These are phyloP conservation scores for Corbicula japonica DNA, from an alignment of 2,888 invertebrate genomes.

Conservation along the genomic window DNA sequence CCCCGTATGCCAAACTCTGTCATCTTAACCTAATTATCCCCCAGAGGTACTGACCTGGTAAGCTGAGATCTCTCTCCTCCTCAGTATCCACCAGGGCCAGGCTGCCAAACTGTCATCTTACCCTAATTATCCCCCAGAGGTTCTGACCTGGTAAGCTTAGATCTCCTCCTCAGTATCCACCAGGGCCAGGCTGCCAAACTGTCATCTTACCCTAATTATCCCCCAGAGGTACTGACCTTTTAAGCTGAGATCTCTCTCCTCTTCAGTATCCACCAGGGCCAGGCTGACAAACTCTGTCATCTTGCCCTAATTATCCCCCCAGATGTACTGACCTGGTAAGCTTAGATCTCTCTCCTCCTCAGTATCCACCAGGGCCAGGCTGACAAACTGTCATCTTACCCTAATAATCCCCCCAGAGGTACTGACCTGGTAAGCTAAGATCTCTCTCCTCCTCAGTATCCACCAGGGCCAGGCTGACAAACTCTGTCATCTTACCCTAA, in stretches of 20 bases:
- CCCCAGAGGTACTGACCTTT: conserved; percentile 89
- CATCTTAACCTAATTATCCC: conserved; percentile 93
- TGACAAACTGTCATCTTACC: conserved; percentile 96
- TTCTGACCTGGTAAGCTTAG: conserved; percentile 90
- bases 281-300: conserved; percentile 97
- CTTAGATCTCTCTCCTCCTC: conserved; percentile 92
- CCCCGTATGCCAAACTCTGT: conserved; percentile 97
- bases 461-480: conserved; percentile 95
- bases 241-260: conserved; percentile 93
- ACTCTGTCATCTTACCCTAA: conserved; percentile 94
- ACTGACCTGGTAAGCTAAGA: conserved; percentile 90
- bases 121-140: too few species aligned
- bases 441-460: conserved; percentile 92
- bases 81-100: conserved; percentile 92
- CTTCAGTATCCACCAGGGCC: conserved; percentile 91
- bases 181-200: conserved; percentile 95
- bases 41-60: conserved; percentile 90
- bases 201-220: conserved; percentile 94
- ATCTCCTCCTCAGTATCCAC: conserved; percentile 92
- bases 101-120: conserved; percentile 96
- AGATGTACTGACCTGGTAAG: conserved; percentile 89
- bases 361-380: conserved; percentile 93
- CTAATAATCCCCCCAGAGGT: too few species aligned
- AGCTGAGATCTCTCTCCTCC: conserved; percentile 92
- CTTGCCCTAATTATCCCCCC: too few species aligned